Base-by-base conservation (phyloP, 2,797 vertebrate species). In the Sebastes wilsoni region DNA sequence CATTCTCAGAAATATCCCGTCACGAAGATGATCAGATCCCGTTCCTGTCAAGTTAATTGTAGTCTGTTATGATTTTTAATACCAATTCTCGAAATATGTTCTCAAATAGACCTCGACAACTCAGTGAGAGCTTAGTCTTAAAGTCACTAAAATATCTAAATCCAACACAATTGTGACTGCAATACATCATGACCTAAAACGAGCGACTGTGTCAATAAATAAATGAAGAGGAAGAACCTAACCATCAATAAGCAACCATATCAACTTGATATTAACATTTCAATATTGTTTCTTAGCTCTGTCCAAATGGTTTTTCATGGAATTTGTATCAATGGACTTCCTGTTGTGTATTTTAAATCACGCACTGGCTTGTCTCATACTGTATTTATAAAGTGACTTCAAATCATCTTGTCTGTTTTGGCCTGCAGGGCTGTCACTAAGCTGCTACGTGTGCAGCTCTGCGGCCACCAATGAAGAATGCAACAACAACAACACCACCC, bases 381-480 rank as follows among this genome's bases (percentile, higher is more conserved):
- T 42, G 30, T 18, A 1, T 66, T 25, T 18, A 34, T 22, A 18
- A 2, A 27, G 8, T 23, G 14, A 32, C 20, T 58, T 54, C 4
- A n/a, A 28, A 18, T 28, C 27, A 25, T 8, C 5, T 3, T 46
- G 2, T 64, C 36, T 60, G 12, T 58, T 7, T 5, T 22, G 30
- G 7, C 64, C 34, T 85, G 38, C 80, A 95, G 94, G 25, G 36
- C 49, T 78, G 58, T 76, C 88, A 8, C 52, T 95, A 62, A 76
- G 72, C 7, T 96, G 94, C 85, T 95, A 91, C 2, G 76, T 92
- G 61, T 95, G 95, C 91, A 85, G 23, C 23, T 79, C 91, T 2
- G 56, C 83, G 1, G 0, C 79, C 55, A 91, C 85, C 22, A 95
- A 94, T 38, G 81, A 81, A 1, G 36, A 80, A 28, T 95, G 36